A percentile compares a stretch with the other conserved stretches of the same genome.
Evolutionary conservation across 2,113 vertebrate genomes (phyloP).

Genomic region (Lasiurus cinereus): DNA sequence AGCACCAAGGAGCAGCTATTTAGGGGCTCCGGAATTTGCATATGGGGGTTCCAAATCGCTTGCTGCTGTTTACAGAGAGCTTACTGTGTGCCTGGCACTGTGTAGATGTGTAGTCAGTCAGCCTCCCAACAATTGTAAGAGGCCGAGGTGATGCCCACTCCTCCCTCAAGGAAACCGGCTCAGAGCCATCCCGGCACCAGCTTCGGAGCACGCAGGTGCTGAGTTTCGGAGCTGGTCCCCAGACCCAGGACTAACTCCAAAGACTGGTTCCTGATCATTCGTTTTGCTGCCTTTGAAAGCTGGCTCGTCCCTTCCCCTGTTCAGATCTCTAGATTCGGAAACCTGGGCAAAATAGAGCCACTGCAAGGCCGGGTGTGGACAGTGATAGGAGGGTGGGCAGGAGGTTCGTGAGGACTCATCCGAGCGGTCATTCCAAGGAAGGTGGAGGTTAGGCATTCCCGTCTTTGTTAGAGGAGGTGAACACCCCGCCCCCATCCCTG

Average conservation of each 20-base stretch:
- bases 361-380: background rate
- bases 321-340: background rate
- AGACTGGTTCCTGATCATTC: background rate
- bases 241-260: background rate
- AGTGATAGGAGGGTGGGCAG: background rate
- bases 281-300: background rate
- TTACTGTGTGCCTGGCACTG: background rate
- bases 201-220: background rate
- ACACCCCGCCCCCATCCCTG: background rate
- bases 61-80: background rate
- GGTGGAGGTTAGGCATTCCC: background rate
- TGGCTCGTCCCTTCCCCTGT: background rate
- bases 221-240: background rate
- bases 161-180: slow-evolving; percentile 11
- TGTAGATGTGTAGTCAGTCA: background rate
- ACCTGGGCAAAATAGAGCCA: background rate
- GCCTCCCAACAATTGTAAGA: background rate
- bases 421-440: background rate
- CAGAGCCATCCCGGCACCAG: background rate
- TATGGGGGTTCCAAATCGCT: background rate
- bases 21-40: slow-evolving; percentile 8
- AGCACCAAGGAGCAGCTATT: background rate
- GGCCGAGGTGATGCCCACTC: background rate
- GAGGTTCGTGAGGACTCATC: background rate
- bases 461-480: background rate